These are phyloP conservation scores for Brachionus calyciflorus DNA, from an alignment of 1,140 invertebrate species.

Conservation along the genomic window DNA sequence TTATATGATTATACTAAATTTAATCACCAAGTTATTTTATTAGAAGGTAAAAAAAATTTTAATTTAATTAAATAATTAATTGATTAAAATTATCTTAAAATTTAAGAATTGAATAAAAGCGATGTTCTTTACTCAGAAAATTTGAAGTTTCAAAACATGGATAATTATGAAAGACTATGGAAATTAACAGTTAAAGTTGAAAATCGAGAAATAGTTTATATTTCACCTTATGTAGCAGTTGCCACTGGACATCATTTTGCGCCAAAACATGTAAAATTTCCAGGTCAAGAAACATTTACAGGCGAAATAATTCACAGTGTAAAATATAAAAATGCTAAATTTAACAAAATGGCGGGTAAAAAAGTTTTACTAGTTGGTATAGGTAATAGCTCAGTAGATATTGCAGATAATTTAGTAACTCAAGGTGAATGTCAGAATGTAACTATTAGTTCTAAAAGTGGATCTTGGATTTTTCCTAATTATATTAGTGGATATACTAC, in stretches of 20 bases:
- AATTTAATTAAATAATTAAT: too few relatives aligned
- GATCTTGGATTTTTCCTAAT: constrained; percentile 57
- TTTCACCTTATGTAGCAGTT: constrained; percentile 52
- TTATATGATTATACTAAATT: constrained; percentile 15
- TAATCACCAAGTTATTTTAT: constrained; percentile 19
- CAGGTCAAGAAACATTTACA: constrained; percentile 54
- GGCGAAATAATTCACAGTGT: constrained; percentile 57
- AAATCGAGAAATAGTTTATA: constrained; percentile 38
- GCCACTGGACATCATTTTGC: constrained; percentile 58
- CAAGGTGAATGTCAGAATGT: constrained; percentile 54
- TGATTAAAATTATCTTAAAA: too few relatives aligned
- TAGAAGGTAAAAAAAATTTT: constrained; percentile 22
- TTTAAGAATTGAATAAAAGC: neutral
- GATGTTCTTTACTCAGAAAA: neutral
- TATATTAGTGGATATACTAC: constrained; percentile 54
- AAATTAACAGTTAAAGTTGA: constrained; percentile 11
- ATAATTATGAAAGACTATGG: constrained; percentile 29
- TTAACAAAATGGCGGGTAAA: constrained; percentile 53
- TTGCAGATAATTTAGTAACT: constrained; percentile 53
- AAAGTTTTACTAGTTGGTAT: constrained; percentile 56
- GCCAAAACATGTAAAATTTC: constrained; percentile 52
- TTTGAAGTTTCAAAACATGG: constrained; percentile 1
- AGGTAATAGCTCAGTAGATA: constrained; percentile 58
- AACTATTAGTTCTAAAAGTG: constrained; percentile 54
- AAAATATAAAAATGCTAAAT: constrained; percentile 54